Base-by-base conservation (phyloP, 2,113 vertebrate species). In the Eonycteris spelaea region DNA sequence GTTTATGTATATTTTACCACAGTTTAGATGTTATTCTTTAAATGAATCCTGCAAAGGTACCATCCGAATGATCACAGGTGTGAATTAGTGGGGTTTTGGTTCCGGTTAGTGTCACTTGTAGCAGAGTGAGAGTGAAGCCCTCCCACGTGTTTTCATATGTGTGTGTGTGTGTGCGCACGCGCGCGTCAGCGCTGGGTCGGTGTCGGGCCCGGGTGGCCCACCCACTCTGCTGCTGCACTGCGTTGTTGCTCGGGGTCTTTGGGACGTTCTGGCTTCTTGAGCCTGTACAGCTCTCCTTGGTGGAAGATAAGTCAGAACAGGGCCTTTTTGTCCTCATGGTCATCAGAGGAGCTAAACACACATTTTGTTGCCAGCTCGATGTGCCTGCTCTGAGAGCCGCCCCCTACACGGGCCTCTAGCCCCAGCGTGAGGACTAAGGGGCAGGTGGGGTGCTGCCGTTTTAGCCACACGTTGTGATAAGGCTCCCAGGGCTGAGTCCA, bases 151-250 rank as follows among this genome's bases (percentile, higher is more conserved):
- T 13, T 59, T 55, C 1, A 0, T 28, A 2, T 33, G 28, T 6
- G 59, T 35, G 40, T 22, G 3, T 9, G 2, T 14, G 8, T 19
- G 85, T 53, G 33, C 6, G 40, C 40, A 6, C 40, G 40, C 40
- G 40, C 40, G 40, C 0, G 0, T 38, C 45, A 2, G 43, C 0
- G 0, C 63, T 16, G 63, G 78, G 53, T 7, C 7, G 1, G 3
- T 18, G 40, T n/a, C 7, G 2, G 18, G 7, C 24, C 4, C 0
- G 3, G 57, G 4, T 12, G 0, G 19, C 0, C 28, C 0, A 0
- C 8, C 5, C 40, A 6, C n/a, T 18, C 48, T 5, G 0, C 57
- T 6, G 22, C 48, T 15, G 33, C 21, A 0, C 57, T 10, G 30
- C 30, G 2, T 10, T 13, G n/a, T 38, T 33, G 35, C 35, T 14